These are phyloP conservation scores for Eonycteris spelaea DNA, from an alignment of 2,113 vertebrate species.

Conservation along the genomic window DNA sequence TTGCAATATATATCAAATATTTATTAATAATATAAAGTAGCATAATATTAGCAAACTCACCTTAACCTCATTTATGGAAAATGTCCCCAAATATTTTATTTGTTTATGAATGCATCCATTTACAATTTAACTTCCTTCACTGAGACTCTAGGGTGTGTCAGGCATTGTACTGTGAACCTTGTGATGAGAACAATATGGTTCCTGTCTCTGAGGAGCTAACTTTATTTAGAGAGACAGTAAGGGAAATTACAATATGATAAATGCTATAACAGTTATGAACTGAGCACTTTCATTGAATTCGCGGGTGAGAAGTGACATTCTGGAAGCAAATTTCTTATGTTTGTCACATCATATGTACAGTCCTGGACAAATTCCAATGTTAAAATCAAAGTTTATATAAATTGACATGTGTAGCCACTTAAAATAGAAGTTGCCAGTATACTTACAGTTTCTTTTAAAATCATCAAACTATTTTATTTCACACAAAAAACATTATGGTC, in stretches of 20 bases:
- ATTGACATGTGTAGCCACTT: neutral
- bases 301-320: neutral
- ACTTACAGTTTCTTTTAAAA: neutral
- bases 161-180: neutral
- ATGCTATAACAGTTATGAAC: neutral
- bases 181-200: neutral
- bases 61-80: neutral
- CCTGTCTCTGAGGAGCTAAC: neutral
- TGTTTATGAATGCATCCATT: neutral
- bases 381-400: neutral
- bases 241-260: neutral
- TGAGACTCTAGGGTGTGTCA: neutral
- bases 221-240: neutral
- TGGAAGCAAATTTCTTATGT: neutral
- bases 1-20: neutral
- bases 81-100: neutral
- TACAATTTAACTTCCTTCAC: neutral
- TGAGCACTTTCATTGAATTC: neutral
- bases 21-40: neutral
- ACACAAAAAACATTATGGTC: neutral
- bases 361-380: neutral
- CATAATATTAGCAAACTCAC: neutral
- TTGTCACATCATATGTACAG: neutral
- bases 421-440: neutral
- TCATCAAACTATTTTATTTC: neutral